Evolutionary conservation across 92 coral and sea anemone genomes (phyloP).

Genomic region (Montipora capitata): DNA sequence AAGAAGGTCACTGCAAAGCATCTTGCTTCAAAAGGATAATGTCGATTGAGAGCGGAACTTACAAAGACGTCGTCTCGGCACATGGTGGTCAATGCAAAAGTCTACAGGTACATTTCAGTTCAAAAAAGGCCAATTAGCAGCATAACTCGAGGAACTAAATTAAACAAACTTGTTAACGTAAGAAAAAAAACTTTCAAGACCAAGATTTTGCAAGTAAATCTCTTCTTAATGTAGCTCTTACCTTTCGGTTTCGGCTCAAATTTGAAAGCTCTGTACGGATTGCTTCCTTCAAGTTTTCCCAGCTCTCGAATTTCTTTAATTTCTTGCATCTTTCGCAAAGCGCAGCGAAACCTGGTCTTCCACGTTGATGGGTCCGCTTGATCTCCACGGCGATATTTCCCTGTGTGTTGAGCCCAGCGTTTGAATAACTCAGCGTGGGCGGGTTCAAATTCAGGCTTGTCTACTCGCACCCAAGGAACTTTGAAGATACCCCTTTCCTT

Average conservation of each 20-base stretch:
- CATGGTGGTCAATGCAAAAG: not conserved
- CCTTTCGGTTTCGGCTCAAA: slow-evolving; percentile 63
- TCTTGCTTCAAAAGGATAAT: too few species aligned
- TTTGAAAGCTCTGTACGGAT: slow-evolving; percentile 50
- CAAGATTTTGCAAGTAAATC: not conserved
- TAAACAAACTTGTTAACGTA: not conserved
- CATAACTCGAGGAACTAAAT: not conserved
- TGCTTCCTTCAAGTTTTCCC: slow-evolving; percentile 38
- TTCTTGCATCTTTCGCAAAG: slow-evolving; percentile 51
- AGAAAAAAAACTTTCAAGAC: not conserved
- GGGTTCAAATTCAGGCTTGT: slow-evolving; percentile 49
- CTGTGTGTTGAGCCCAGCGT: slow-evolving; percentile 44
- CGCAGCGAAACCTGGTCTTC: slow-evolving; percentile 67
- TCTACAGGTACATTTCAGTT: slow-evolving; percentile 3
- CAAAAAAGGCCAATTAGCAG: not conserved
- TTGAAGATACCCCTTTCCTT: not conserved
- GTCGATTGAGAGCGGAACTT: not conserved
- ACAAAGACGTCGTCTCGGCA: not conserved
- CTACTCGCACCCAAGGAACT: slow-evolving; percentile 50
- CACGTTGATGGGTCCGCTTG: slow-evolving; percentile 55
- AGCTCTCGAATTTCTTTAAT: slow-evolving; percentile 31
- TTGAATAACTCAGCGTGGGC: slow-evolving; percentile 48
- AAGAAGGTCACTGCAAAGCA: too few species aligned
- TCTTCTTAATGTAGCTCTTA: not conserved
- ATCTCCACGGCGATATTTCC: slow-evolving; percentile 46